Conservation (phyloP, 2,888 invertebrate species). For the Mimachlamys varia region DNA sequence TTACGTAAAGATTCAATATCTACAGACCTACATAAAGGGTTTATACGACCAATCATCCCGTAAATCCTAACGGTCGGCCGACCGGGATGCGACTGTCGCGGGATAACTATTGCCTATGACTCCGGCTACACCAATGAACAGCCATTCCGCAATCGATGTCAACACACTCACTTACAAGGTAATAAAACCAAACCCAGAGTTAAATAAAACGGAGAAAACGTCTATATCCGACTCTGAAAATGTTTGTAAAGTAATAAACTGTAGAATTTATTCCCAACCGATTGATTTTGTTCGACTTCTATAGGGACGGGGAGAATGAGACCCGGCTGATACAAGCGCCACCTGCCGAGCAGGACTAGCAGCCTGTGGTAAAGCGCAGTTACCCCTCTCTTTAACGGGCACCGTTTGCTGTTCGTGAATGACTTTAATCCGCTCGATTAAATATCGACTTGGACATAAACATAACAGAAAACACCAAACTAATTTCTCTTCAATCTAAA, state of each 20-base stretch:
- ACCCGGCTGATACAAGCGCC: neutral
- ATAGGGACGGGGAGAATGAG: neutral
- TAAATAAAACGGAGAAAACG: neutral
- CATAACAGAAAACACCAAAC: neutral
- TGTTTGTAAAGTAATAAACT: slow-evolving; percentile 20
- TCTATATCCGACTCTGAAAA: slow-evolving; percentile 5
- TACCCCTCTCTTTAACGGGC: neutral
- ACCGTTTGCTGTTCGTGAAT: neutral
- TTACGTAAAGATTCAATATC: no score
- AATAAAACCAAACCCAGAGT: neutral
- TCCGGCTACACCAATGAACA: neutral
- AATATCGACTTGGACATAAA: slow-evolving; percentile 4
- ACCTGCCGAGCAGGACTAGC: neutral
- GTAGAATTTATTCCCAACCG: neutral
- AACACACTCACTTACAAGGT: neutral
- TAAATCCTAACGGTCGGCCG: no score
- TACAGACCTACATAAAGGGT: no score
- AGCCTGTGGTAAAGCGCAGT: neutral
- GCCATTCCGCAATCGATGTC: slow-evolving; percentile 1
- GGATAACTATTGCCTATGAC: no score
- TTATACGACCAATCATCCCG: no score
- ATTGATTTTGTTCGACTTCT: slow-evolving; percentile 19
- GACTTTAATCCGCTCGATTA: neutral
- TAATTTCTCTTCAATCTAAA: neutral
- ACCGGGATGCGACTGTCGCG: no score